A percentile compares a stretch with the other conserved stretches of the same genome.
Conservation (phyloP, 53 echinoderm and acorn worm species). For the Paelopatides confundens region DNA sequence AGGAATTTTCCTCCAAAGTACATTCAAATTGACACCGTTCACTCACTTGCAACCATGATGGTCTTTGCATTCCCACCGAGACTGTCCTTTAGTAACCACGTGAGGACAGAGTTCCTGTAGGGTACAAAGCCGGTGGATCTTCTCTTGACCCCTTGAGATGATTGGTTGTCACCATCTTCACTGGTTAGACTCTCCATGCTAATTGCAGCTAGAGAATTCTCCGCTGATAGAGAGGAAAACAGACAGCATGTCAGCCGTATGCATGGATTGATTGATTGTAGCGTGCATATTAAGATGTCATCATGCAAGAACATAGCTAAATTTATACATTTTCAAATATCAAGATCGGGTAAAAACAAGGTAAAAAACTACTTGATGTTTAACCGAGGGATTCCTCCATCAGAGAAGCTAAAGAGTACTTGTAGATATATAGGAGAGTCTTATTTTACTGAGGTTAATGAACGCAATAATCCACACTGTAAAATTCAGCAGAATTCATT, state of each 20-base stretch:
- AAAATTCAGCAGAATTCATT: no score
- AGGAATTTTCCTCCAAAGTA: no score
- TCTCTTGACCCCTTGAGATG: constrained; percentile 50
- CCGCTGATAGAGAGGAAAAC: constrained; percentile 53
- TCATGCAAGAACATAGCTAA: not conserved
- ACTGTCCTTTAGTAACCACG: constrained; percentile 97
- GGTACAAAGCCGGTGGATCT: constrained; percentile 77
- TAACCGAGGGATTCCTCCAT: not conserved
- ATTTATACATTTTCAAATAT: not conserved
- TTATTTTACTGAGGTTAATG: not conserved
- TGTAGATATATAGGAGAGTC: not conserved
- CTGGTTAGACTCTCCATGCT: constrained; percentile 88
- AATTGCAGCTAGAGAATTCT: constrained; percentile 73
- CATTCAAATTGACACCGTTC: not conserved
- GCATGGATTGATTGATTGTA: not conserved
- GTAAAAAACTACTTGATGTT: not conserved
- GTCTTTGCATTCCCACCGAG: constrained; percentile 97
- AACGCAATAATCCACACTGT: no score
- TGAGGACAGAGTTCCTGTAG: constrained; percentile 92
- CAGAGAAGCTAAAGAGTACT: not conserved
- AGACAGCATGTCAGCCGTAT: not conserved
- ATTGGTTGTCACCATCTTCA: constrained; percentile 72
- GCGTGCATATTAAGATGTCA: not conserved
- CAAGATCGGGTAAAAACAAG: not conserved
- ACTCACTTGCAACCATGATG: constrained; percentile 99